Base-by-base conservation (phyloP, 2,797 vertebrate genomes). In the Ptychadena robeensis region DNA sequence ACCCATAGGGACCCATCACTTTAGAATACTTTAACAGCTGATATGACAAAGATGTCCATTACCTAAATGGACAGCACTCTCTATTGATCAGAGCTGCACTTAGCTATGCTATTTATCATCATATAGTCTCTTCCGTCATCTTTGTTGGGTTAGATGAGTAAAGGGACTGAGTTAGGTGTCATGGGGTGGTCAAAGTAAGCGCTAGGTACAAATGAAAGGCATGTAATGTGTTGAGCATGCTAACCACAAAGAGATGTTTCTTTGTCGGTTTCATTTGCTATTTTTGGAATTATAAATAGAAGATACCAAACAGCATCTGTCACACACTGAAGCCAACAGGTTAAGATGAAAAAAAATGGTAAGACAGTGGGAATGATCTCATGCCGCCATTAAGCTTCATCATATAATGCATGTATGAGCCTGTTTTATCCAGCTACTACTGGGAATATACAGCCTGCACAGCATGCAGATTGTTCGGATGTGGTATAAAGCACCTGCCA, bases 61-160 rank as follows among this genome's bases (percentile, higher is more conserved):
- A 98, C 92, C 92, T 91, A 97, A 97, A 96, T 96, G 94, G 95
- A 95, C 94, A 95, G 91, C 91, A 94, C 94, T 93, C 87, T 89
- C 90, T 95, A 96, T 96, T 95, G 95, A 97, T 97, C 94, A 94
- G 90, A 88, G 85, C 88, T 93, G 89, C 90, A 92, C 88, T 93
- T 91, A 95, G 93, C 85, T 88, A 90, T 89, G 90, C 88, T 88
- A 88, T 96, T 95, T 94, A 91, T 96, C 92, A 95, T 94, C 93
- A 91, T 87, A 91, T 94, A 94, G 92, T 93, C 90, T 92, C 90
- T 88, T 85, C 48, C 77, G 87, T 92, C 90, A 92, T 91, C 91
- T 91, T 87, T 88, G 86, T 89, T 89, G 80, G 59, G 73, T 85
- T 84, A 88, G 91, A 93, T 91, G 86, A 85, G 86, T 87, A 86